Percentiles rank a stretch among this genome's conserved stretches.
Evolutionary conservation across 1,140 invertebrate species (phyloP).

Genomic region (Rhizoglyphus robini): DNA sequence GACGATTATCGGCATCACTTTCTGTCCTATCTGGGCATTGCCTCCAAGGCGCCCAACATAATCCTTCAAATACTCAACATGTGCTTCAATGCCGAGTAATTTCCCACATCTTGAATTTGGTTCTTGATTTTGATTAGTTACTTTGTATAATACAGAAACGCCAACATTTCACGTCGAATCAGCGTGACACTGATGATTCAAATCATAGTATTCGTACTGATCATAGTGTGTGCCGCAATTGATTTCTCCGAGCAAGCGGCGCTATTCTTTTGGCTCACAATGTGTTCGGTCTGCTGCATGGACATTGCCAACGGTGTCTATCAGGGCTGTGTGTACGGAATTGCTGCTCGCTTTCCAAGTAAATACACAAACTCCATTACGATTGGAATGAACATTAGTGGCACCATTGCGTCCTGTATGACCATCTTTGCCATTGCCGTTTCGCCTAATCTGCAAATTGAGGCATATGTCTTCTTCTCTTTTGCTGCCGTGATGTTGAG

Average conservation of each 20-base stretch:
- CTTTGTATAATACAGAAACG: background rate
- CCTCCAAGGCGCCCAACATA: conserved; percentile 15
- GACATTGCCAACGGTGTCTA: conserved; percentile 85
- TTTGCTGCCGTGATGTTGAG: conserved; percentile 6
- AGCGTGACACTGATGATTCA: conserved; percentile 73
- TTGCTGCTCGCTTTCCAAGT: conserved; percentile 76
- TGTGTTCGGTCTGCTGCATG: conserved; percentile 67
- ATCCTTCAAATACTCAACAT: conserved; percentile 12
- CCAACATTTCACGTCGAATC: conserved; percentile 59
- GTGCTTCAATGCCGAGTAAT: conserved; percentile 4
- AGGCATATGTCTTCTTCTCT: conserved; percentile 18
- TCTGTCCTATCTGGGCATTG: conserved; percentile 17
- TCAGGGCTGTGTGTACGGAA: conserved; percentile 91
- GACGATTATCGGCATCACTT: conserved; percentile 14
- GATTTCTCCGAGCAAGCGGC: conserved; percentile 64
- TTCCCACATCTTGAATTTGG: background rate
- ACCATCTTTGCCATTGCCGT: conserved; percentile 18
- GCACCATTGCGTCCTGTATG: conserved; percentile 12
- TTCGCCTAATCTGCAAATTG: conserved; percentile 1
- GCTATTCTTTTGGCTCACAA: conserved; percentile 77
- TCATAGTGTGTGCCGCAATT: conserved; percentile 76
- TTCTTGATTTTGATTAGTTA: background rate
- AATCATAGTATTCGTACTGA: conserved; percentile 74
- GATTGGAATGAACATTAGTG: conserved; percentile 35
- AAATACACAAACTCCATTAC: conserved; percentile 89